Percentiles rank a stretch among this genome's conserved stretches.
These are phyloP conservation scores for Coregonus clupeaformis DNA, from an alignment of 2,113 vertebrate genomes.

Conservation along the genomic window DNA sequence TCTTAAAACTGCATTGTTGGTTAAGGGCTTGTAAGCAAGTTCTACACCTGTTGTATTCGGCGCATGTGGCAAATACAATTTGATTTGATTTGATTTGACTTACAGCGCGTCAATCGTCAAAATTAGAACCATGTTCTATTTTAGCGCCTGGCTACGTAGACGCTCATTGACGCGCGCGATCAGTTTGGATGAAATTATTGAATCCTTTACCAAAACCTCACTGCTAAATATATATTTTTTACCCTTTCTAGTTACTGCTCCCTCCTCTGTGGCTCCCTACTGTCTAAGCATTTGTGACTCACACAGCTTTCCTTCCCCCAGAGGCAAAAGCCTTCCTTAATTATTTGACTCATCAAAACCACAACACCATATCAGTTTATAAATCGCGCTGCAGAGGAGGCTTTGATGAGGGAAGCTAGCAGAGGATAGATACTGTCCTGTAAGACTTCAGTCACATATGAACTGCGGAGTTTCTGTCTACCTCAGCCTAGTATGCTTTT, in stretches of 20 bases:
- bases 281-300: constrained; percentile 20
- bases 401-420: constrained; percentile 9
- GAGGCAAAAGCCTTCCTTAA: constrained; percentile 2
- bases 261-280: not conserved
- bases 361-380: constrained; percentile 1
- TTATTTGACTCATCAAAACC: constrained; percentile 32
- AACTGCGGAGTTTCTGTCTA: not conserved
- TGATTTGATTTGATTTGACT: no score
- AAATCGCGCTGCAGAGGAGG: not conserved
- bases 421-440: not conserved
- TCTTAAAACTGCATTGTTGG: no score
- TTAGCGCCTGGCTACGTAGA: no score
- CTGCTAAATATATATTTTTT: not conserved
- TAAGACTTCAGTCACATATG: not conserved
- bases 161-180: no score
- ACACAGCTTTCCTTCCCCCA: constrained; percentile 13
- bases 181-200: no score
- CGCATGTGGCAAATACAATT: no score
- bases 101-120: no score
- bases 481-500: no score
- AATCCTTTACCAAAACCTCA: not conserved
- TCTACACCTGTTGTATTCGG: no score
- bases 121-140: no score
- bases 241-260: constrained; percentile 4
- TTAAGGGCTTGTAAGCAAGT: no score